Evolutionary conservation across 1,140 invertebrate species (phyloP).

Genomic region (Bombus picipes): DNA sequence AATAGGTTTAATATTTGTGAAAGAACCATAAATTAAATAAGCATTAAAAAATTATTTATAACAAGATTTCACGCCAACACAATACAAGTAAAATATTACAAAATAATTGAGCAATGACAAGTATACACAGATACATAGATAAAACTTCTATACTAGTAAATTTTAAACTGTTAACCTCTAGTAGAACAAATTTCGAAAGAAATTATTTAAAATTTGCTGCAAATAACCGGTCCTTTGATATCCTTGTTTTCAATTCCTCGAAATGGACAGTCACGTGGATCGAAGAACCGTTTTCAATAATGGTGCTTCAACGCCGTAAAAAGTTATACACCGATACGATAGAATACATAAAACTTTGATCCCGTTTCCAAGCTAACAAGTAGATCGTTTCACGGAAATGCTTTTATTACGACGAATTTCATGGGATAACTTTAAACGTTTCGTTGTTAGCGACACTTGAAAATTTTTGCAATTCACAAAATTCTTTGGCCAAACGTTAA

Average conservation of each 20-base stretch:
- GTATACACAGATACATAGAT: too few species aligned
- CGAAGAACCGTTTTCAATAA: constrained; percentile 33
- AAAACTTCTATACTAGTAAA: too few species aligned
- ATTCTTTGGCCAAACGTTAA: background rate
- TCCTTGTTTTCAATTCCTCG: constrained; percentile 13
- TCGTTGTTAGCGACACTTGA: background rate
- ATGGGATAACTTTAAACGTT: too few species aligned
- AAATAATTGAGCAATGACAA: background rate
- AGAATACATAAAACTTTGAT: constrained; percentile 32
- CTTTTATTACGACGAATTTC: constrained; percentile 33
- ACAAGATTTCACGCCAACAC: background rate
- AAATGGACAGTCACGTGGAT: background rate
- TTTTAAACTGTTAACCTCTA: too few species aligned
- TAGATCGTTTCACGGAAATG: constrained; percentile 21
- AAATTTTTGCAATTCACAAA: too few species aligned
- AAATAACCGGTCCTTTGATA: background rate
- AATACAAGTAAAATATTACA: background rate
- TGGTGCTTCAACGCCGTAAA: constrained; percentile 20
- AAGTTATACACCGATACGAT: constrained; percentile 28
- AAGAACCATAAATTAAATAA: background rate
- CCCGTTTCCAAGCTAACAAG: constrained; percentile 13
- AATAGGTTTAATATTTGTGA: background rate
- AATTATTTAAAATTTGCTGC: background rate
- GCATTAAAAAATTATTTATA: background rate
- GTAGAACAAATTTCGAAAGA: too few species aligned